Evolutionary conservation across 2,113 vertebrate genomes (phyloP), one percentile per base, ranked within the genome.

Genomic region (Hippocampus guttulatus): DNA sequence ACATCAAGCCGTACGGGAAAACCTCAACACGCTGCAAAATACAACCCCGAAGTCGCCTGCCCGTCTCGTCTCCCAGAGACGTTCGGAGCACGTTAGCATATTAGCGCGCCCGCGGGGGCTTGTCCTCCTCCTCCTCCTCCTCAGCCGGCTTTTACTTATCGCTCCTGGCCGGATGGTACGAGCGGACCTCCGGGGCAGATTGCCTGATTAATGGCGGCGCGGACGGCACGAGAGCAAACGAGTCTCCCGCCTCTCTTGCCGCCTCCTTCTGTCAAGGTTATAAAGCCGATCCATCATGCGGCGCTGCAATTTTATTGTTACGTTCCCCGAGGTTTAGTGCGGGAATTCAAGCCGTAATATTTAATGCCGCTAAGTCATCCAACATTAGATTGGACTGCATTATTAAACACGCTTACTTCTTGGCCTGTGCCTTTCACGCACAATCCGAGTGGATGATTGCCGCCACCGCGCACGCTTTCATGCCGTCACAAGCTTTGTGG

Each of bases 1-100:
- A 5, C 45, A 57, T 12, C 33, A 16, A 55, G 60, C 43, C 40
- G 49, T 2, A 30, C 1, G 58, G 30, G 3, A 30, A 30, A 30
- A 30, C 30, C 61, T 76, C 76, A 78, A 80, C 67, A 76, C 64
- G 61, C 63, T 76, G 73, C 75, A 76, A 83, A 85, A 83, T 63
- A 52, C 63, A 78, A 65, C 75, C 21, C 49, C 27, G 70, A 55
- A 30, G 52, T 33, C 27, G 8, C 25, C 14, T 25, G 10, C 7
- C 10, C 9, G 16, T n/a, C 23, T 11, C 49, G 25, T 23, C 33
- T 69, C 43, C 71, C 43, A 52, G 54, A 69, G 80, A 67, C 61
- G 2, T 69, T 51, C 18, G 30, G 49, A 68, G 23, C 18, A 33
- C 41, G 68, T 38, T 66, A 61, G 55, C 52, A 2, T 38, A 69